Evolutionary conservation across 2,888 invertebrate genomes (phyloP), one percentile per base, ranked within the genome.

Genomic region (Seira ritae): DNA sequence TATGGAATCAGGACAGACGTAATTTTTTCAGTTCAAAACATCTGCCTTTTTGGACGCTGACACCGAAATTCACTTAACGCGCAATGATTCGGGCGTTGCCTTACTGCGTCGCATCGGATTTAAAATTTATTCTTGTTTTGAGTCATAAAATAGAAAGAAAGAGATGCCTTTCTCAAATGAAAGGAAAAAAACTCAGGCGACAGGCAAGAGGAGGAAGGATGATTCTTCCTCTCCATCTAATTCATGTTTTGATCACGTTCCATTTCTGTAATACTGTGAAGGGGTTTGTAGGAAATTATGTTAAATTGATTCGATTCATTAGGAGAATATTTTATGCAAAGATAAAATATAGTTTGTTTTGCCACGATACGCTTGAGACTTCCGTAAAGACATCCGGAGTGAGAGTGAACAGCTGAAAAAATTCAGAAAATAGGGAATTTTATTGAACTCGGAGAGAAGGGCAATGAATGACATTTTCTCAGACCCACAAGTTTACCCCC

Each of bases 251-350:
- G 60, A 55, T 72, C 71, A 60, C 60, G 60, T 60, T 60, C 60
- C 60, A 60, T 60, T 60, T 60, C n/a, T 8, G 17, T 15, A 60
- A 60, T n/a, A 60, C 60, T 60, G 17, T n/a, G 60, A 60, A 42
- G 17, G 60, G 17, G 60, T 60, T 42, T 60, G 60, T 60, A 60
- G 60, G 60, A 60, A 60, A 60, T 31, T 17, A 19, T 20, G 24
- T 17, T n/a, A 60, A 72, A 72, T 72, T 72, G 71, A 72, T 72
- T 72, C 71, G 71, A 72, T 72, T 72, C 71, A 55, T 72, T 69
- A 69, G 31, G 19, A 15, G 12, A 24, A 67, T 24, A 22, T 67
- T 67, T 67, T 67, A n/a, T 24, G 67, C 15, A 60, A 60, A 60
- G 60, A 8, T 60, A 60, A 60, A 60, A 4, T 60, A 60, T 60